Base-by-base conservation (phyloP, 2,888 invertebrate genomes). In the Esperia sulphurella region DNA sequence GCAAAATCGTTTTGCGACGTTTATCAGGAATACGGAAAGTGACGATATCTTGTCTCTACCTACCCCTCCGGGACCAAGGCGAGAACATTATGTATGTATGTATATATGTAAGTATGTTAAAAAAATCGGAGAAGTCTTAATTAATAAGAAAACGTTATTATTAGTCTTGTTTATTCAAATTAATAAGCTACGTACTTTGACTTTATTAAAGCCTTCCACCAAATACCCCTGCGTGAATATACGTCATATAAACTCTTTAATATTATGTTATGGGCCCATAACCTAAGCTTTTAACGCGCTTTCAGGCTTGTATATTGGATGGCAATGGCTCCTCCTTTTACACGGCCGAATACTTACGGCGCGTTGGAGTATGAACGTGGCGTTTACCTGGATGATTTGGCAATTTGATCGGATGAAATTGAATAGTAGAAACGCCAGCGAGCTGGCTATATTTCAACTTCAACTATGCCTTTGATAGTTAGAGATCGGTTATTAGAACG, bases 381-480 rank as follows among this genome's bases (percentile, higher is more conserved):
- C 47, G 21, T 42, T 50, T 47, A 50, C 50, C 47, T 47, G 47
- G 50, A 47, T 47, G 47, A 47, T 39, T 50, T 42, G 38, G 41
- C 43, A 47, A 45, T 50, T 50, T 33, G 31, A 35, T 28, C 33
- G 47, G 45, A 38, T 50, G 39, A 47, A 39, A 50, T 45, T 45
- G 47, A 41, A 45, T 47, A 31, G 47, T 50, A 30, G 46, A 21
- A 37, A 10, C 33, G n/a, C 35, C 33, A 39, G 3, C 31, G 9
- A 29, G 42, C n/a, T n/a, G n/a, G n/a, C n/a, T 46, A 46, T 49
- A 49, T 45, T 42, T 47, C 47, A n/a, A 37, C 10, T 42, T 29
- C 29, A 30, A 13, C 8, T 39, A 38, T 0, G 21, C 41, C 14
- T 46, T 41, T 46, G 45, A 35, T n/a, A 5, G n/a, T 10, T n/a